These are phyloP conservation scores for Macrosiphum euphorbiae DNA, from an alignment of 2,888 invertebrate genomes.

Conservation along the genomic window DNA sequence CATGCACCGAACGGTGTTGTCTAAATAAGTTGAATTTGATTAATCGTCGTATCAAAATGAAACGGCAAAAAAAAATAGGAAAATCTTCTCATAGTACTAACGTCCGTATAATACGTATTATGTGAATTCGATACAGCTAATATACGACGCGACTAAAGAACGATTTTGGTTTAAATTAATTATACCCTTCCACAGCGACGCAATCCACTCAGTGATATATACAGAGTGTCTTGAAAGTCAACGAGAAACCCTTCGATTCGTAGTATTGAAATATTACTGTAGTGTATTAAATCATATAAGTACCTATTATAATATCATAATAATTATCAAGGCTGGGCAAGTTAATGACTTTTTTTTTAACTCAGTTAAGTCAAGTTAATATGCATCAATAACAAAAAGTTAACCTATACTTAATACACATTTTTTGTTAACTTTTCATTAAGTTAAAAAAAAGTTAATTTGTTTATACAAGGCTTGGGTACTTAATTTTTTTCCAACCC, in stretches of 20 bases:
- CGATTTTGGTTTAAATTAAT: not conserved
- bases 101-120: not conserved
- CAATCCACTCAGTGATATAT: not conserved
- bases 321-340: no score
- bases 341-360: no score
- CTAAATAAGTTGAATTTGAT: conserved; percentile 2
- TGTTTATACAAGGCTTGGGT: no score
- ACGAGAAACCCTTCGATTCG: not conserved
- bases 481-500: no score
- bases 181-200: not conserved
- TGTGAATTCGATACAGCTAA: not conserved
- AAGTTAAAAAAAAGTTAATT: no score
- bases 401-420: no score
- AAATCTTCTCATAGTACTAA: not conserved
- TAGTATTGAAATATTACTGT: not conserved
- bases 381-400: no score
- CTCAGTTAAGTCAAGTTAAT: no score
- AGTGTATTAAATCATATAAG: not conserved
- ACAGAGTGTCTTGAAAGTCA: not conserved
- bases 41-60: not conserved
- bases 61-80: not conserved
- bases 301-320: no score
- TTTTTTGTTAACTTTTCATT: no score
- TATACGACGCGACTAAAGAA: not conserved
- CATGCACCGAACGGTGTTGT: not conserved